Evolutionary conservation across 2,797 vertebrate genomes (phyloP), one percentile per base, ranked within the genome.

Genomic region (Sebastes iracundus): DNA sequence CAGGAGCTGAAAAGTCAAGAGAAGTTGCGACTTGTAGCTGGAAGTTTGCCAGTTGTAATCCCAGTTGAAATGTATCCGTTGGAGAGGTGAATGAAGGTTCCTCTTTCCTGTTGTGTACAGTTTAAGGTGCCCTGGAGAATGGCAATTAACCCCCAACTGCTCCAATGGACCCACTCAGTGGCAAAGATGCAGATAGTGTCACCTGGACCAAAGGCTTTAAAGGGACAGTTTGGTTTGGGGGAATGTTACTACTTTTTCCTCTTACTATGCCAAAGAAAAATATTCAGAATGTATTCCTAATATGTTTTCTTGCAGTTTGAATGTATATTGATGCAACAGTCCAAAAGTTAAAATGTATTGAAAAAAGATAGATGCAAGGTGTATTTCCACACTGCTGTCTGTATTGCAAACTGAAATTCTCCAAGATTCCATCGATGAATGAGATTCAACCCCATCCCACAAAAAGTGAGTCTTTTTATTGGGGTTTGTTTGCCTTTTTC

Each of bases 1-100:
- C 53, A 62, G 60, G 2, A 2, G 12, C 23, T 59, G 27, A 38
- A 71, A 80, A 61, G 25, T 33, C 49, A 22, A 32, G 28, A 66
- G 32, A 60, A 56, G 67, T 58, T 70, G 76, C 60, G 61, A 77
- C 74, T 60, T 55, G 59, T 7, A 53, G 14, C 42, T 59, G 70
- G 75, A 72, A 10, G 12, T 53, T 59, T 69, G 60, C 61, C 56
- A 66, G 25, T 8, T 75, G 62, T 42, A 16, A 42, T 42, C 38
- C 6, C 38, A 42, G 38, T 42, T 42, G 38, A 56, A 81, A 42
- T 49, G 28, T 56, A 16, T 28, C n/a, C 32, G 30, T 52, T 38
- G 2, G 5, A 20, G 28, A 80, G 79, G 66, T 66, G 46, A 82
- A 82, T 53, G 59, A 75, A 67, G 62, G 13, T n/a, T n/a, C 9